Conservation (phyloP, 2,113 vertebrate species). For the Puma concolor region DNA sequence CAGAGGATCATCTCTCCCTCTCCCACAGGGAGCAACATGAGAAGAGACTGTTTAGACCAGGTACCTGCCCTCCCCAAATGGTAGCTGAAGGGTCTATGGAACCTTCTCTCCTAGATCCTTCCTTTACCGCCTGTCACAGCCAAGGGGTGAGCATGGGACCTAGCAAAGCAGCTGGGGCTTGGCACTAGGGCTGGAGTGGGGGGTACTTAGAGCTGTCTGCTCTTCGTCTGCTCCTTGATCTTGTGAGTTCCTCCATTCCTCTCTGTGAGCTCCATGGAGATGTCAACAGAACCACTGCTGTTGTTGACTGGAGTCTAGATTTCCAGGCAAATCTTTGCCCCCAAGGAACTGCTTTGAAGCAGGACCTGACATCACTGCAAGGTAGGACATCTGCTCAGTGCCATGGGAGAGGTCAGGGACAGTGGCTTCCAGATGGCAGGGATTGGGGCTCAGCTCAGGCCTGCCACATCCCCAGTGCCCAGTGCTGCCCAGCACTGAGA, state of each 20-base stretch:
- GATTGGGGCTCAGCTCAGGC: neutral
- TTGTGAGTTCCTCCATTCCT: rapidly evolving
- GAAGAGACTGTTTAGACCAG: neutral
- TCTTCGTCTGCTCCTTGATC: neutral
- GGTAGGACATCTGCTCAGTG: neutral
- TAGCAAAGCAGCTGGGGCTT: neutral
- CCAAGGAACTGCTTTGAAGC: neutral
- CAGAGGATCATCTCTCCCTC: neutral
- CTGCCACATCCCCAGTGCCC: neutral
- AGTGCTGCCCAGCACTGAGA: neutral
- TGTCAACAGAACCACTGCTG: neutral
- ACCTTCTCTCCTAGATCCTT: neutral
- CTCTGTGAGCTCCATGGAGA: neutral
- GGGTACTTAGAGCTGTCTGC: neutral
- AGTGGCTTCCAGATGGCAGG: neutral
- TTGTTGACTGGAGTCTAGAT: neutral
- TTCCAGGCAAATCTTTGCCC: neutral
- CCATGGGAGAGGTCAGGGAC: neutral
- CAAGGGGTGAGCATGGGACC: neutral
- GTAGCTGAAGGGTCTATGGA: neutral
- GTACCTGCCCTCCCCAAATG: neutral
- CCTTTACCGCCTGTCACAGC: neutral
- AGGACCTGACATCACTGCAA: neutral
- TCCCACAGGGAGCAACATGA: rapidly evolving
- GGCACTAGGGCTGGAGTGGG: neutral